Conservation (phyloP, 2,113 vertebrate genomes). For the Kryptolebias marmoratus region DNA sequence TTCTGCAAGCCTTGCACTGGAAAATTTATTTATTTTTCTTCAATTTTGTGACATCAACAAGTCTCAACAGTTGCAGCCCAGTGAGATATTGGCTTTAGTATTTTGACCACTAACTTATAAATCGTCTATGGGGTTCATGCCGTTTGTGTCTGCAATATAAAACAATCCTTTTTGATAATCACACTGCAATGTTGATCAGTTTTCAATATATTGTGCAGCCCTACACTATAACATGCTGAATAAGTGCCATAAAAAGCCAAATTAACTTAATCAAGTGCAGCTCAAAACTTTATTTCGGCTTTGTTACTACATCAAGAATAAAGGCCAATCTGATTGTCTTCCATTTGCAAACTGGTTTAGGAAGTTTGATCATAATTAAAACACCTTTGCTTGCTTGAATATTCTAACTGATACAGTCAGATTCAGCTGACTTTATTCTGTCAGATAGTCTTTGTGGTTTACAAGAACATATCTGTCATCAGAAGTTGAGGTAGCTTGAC, state of each 20-base stretch:
- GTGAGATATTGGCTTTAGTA: too few relatives aligned
- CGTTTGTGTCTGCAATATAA: not conserved
- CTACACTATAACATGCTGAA: not conserved
- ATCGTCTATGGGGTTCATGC: not conserved
- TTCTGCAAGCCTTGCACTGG: too few relatives aligned
- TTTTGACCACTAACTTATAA: not conserved
- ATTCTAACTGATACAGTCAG: constrained; percentile 3
- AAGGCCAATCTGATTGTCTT: not conserved
- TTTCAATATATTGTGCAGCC: too few relatives aligned
- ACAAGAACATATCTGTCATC: constrained; percentile 53
- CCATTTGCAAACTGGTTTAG: not conserved
- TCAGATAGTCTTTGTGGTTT: not conserved
- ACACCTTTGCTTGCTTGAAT: not conserved
- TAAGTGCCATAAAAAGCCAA: not conserved
- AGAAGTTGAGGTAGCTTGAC: constrained; percentile 64
- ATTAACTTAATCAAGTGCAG: not conserved
- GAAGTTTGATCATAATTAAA: constrained; percentile 6
- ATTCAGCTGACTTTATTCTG: not conserved
- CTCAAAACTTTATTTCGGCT: not conserved
- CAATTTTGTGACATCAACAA: too few relatives aligned
- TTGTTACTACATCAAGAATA: not conserved
- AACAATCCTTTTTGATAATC: too few relatives aligned
- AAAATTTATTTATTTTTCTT: too few relatives aligned
- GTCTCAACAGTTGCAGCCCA: too few relatives aligned
- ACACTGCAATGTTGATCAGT: too few relatives aligned